A percentile compares a stretch with the other conserved stretches of the same genome.
Evolutionary conservation across 1,140 invertebrate genomes (phyloP).

Genomic region (Hyles euphorbiae): DNA sequence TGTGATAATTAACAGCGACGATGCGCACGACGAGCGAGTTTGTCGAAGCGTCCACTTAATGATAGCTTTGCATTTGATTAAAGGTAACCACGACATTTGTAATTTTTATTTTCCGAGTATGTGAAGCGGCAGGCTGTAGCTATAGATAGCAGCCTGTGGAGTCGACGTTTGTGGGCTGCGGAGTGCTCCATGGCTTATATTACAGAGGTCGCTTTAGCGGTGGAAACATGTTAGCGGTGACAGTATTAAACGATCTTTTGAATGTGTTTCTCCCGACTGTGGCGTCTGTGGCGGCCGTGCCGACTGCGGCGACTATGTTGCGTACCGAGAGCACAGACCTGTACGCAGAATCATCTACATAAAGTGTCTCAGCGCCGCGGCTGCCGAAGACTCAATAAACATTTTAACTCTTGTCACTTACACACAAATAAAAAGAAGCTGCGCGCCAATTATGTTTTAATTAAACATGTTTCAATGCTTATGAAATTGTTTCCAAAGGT

Average conservation of each 20-base stretch:
- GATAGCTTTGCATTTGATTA: constrained; percentile 73
- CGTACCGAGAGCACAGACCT: constrained; percentile 25
- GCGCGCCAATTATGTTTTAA: neutral
- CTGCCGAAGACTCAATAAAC: neutral
- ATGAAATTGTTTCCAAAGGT: constrained; percentile 5
- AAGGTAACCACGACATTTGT: constrained; percentile 67
- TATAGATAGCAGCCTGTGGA: constrained; percentile 27
- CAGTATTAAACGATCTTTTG: constrained; percentile 49
- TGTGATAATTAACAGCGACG: constrained; percentile 72
- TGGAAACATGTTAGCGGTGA: constrained; percentile 52
- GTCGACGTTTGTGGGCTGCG: constrained; percentile 38
- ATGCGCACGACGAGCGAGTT: constrained; percentile 63
- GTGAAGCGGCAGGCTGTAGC: constrained; percentile 16
- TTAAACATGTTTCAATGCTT: constrained; percentile 6
- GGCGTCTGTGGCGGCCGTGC: no score
- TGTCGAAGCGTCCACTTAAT: constrained; percentile 62
- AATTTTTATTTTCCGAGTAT: constrained; percentile 50
- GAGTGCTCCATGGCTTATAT: constrained; percentile 47
- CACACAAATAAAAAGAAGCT: neutral
- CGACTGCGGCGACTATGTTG: constrained; percentile 8
- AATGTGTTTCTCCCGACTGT: constrained; percentile 37
- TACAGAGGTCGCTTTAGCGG: constrained; percentile 37
- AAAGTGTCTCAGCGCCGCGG: neutral
- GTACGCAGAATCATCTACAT: constrained; percentile 17
- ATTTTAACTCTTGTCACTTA: neutral